Evolutionary conservation across 2,113 vertebrate genomes (phyloP).

Genomic region (Coracopsis vasa): DNA sequence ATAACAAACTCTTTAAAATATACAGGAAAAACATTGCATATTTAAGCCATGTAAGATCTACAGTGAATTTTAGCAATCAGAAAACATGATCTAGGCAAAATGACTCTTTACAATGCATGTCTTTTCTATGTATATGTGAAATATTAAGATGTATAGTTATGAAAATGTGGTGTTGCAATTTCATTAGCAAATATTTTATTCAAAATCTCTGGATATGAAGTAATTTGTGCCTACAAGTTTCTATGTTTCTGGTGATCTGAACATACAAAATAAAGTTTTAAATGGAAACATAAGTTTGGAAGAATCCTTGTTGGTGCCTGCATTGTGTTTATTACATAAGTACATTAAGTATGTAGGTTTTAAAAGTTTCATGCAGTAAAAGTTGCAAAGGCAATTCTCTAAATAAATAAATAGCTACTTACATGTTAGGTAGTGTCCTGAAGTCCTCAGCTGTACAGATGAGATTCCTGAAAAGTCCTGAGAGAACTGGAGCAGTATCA

Average conservation of each 20-base stretch:
- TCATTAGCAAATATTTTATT: conserved; percentile 67
- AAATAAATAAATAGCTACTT: not conserved
- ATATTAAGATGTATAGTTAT: conserved; percentile 24
- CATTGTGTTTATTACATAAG: not conserved
- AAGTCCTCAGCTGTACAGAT: not conserved
- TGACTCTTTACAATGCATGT: conserved; percentile 55
- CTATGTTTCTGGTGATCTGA: conserved; percentile 67
- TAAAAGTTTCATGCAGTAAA: not conserved
- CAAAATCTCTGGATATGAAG: conserved; percentile 45
- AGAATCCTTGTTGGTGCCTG: not conserved
- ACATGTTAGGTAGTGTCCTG: not conserved
- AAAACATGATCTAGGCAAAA: not conserved
- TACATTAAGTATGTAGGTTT: not conserved
- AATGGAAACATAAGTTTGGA: not conserved
- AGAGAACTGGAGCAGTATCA: not conserved
- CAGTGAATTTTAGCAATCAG: conserved; percentile 14
- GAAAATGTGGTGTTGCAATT: conserved; percentile 24
- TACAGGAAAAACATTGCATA: not conserved
- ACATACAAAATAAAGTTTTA: conserved; percentile 72
- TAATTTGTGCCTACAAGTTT: conserved; percentile 70
- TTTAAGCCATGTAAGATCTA: not conserved
- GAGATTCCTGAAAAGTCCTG: not conserved
- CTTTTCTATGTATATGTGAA: conserved; percentile 24
- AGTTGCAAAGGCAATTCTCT: not conserved
- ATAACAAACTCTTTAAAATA: conserved; percentile 40